Evolutionary conservation across 2,113 vertebrate genomes (phyloP), one percentile per base, ranked within the genome.

Genomic region (Myotis davidii): DNA sequence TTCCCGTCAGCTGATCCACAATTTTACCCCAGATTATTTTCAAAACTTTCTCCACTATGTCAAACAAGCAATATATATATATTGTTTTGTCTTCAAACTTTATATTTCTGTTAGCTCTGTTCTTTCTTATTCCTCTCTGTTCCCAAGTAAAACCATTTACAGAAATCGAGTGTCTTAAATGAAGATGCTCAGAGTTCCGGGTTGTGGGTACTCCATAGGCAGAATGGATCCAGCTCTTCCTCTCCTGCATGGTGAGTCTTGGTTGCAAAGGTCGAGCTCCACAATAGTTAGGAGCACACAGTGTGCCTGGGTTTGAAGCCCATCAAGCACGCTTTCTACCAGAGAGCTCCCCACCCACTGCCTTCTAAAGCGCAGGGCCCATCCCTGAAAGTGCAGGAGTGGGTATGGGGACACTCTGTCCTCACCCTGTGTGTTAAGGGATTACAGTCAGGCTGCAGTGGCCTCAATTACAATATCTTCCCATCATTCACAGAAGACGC

Each of bases 121-220:
- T 29, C 85, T 88, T 85, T 85, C 20, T 37, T 64, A 64, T 45
- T 78, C 39, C 8, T 94, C 39, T 76, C 70, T 81, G 16, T 45
- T 25, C 27, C 65, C 84, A 89, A 52, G 45, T 42, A 21, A 72
- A 90, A 87, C 39, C 23, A 92, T 21, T 54, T 23, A 45, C 1
- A 29, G 25, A 76, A 34, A 18, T 83, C 83, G 56, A 73, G 6
- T 16, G 23, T 82, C 93, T 85, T 67, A 34, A 13, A 39, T 0
- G 88, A 42, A 48, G 2, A 59, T 45, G 52, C 64, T 6, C 4
- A 5, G 78, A 54, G 18, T 2, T 6, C 5, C 3, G 54, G 39
- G 14, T 2, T n/a, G n/a, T 8, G 56, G 4, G 2, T 0, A 6
- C 27, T 23, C 2, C 1, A 0, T 1, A 34, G 18, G 21, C 2